Evolutionary conservation across 2,113 vertebrate genomes (phyloP).

Genomic region (Silurus meridionalis): DNA sequence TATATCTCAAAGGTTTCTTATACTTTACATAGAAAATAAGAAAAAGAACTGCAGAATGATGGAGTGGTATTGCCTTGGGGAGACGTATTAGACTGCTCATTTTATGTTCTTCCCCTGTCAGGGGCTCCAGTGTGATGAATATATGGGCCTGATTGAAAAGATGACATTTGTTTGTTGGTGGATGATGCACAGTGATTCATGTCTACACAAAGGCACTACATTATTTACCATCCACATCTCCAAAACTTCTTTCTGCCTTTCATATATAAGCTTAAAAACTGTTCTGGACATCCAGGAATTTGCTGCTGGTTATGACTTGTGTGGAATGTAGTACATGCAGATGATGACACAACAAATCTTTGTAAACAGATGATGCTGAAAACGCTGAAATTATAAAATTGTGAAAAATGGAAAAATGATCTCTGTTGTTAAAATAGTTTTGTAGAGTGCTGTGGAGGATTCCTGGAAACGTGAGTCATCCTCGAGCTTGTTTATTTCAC

Average conservation of each 20-base stretch:
- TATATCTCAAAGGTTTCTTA: constrained; percentile 43
- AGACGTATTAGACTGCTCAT: constrained; percentile 68
- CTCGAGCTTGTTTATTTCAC: constrained; percentile 60
- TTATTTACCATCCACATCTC: constrained; percentile 22
- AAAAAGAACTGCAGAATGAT: constrained; percentile 62
- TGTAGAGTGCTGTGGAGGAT: constrained; percentile 32
- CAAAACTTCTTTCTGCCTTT: constrained; percentile 23
- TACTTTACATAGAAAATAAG: constrained; percentile 57
- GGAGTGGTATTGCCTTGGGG: constrained; percentile 68
- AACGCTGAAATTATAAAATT: background rate
- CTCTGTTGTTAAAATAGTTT: constrained; percentile 13
- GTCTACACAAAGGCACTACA: constrained; percentile 28
- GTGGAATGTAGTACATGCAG: background rate
- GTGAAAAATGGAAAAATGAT: background rate
- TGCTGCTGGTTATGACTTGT: background rate
- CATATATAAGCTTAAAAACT: background rate
- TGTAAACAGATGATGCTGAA: background rate
- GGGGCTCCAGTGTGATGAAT: constrained; percentile 64
- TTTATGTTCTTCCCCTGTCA: constrained; percentile 70
- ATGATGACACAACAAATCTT: background rate
- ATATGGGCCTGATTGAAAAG: constrained; percentile 56
- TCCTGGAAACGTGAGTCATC: constrained; percentile 21
- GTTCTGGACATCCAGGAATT: background rate
- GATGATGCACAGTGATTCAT: constrained; percentile 65
- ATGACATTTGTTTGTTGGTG: constrained; percentile 70